Conservation (phyloP, 2,888 invertebrate species). For the Calliopum simillimum region DNA sequence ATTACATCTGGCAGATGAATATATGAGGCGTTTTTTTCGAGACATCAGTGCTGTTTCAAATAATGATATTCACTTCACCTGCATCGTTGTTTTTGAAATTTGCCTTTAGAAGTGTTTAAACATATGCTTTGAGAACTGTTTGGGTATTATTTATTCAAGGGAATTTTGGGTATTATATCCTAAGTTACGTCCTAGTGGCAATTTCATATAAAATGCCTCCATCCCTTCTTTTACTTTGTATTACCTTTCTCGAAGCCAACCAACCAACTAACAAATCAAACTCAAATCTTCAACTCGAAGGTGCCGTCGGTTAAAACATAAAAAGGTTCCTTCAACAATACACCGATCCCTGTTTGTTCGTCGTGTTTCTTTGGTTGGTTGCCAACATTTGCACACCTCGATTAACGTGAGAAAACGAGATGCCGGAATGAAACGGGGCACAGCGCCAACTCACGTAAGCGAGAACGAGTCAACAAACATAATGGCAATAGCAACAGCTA, state of each 20-base stretch:
- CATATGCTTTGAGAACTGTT: no score
- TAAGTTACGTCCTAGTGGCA: no score
- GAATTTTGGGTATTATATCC: no score
- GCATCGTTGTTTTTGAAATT: no score
- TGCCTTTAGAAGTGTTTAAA: no score
- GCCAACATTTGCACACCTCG: constrained; percentile 65
- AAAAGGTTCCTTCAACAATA: constrained; percentile 43
- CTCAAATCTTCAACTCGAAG: constrained; percentile 42
- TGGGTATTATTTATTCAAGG: no score
- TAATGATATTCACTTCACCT: no score
- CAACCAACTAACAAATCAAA: constrained; percentile 41
- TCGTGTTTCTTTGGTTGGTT: constrained; percentile 62
- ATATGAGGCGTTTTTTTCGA: no score
- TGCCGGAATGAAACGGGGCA: constrained; percentile 7
- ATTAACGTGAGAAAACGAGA: constrained; percentile 48
- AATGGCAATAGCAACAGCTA: constrained; percentile 32
- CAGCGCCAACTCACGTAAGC: constrained; percentile 18
- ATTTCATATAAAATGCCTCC: no score
- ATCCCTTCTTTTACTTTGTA: not conserved
- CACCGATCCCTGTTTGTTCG: constrained; percentile 7
- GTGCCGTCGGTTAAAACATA: constrained; percentile 57
- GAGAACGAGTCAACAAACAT: not conserved
- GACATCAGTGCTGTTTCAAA: no score
- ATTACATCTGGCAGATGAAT: no score
- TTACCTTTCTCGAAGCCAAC: constrained; percentile 18